Base-by-base conservation (phyloP, 2,797 vertebrate genomes). In the Mus spretus region DNA sequence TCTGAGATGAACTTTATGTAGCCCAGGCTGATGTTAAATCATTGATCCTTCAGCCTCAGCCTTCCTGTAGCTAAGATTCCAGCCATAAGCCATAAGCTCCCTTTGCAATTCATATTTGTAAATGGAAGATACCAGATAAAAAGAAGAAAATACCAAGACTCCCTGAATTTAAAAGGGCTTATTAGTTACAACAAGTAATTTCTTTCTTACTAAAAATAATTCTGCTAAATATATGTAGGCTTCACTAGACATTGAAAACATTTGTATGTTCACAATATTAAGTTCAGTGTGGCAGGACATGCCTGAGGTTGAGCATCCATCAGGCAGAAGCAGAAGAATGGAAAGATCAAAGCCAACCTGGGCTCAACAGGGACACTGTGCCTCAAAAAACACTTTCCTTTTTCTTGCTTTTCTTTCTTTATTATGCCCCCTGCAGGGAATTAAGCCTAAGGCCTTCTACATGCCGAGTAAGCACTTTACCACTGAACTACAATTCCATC, bases 121-220 rank as follows among this genome's bases (percentile, higher is more conserved):
- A 84, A 5, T 61, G 90, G 63, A 89, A 80, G 57, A 84, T 67
- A 40, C 72, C n/a, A 50, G 40, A 53, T 37, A 20, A 34, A 28
- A 59, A 26, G 70, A 88, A 90, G 24, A 78, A 87, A 70, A 83
- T 67, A 53, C 2, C 34, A 10, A 55, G 47, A 44, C 22, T 88
- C 55, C 40, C 50, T 84, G 28, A 61, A n/a, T 80, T 83, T 87
- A 50, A 61, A 90, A 40, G 44, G 34, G 37, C 13, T 83, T 91
- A 74, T 50, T 84, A 63, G 17, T 74, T 80, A 55, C 22, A 80
- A 5, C 4, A 75, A 93, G 40, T 3, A 59, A 89, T 67, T 79
- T 47, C n/a, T 94, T 79, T 31, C 22, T 88, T 53, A 88, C 9
- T 40, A 40, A 47, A 47, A 88, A 34, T 94, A n/a, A n/a, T 88